Conservation (phyloP, 2,888 invertebrate genomes). For the Eutolmus rufibarbis region DNA sequence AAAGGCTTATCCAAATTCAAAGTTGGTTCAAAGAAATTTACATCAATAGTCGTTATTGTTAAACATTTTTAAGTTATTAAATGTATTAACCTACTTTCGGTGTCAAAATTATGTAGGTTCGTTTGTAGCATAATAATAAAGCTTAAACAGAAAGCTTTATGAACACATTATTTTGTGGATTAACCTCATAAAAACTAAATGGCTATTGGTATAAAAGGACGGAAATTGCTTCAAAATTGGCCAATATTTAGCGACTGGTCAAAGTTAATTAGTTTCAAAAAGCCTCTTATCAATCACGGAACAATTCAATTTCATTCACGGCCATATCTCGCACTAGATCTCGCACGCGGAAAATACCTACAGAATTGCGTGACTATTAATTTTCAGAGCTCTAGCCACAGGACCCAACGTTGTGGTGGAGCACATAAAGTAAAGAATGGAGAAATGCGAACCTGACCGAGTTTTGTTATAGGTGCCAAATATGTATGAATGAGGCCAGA, state of each 20-base stretch:
- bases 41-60: too few relatives aligned
- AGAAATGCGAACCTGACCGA: neutral
- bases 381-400: neutral
- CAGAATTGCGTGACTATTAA: neutral
- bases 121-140: neutral
- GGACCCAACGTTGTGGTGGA: neutral
- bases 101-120: neutral
- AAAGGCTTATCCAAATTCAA: too few relatives aligned
- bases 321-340: neutral
- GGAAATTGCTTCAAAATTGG: neutral
- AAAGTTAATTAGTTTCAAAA: neutral
- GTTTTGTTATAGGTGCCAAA: neutral
- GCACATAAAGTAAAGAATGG: neutral
- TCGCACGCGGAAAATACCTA: neutral
- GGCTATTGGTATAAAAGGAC: neutral
- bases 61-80: too few relatives aligned
- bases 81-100: neutral
- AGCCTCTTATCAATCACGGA: slow-evolving; percentile 6
- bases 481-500: neutral
- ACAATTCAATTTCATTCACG: slow-evolving; percentile 17
- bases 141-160: neutral
- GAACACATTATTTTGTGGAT: neutral
- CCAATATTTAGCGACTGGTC: neutral
- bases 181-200: neutral
- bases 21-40: too few relatives aligned